Evolutionary conservation across 2,113 vertebrate species (phyloP).

Genomic region (Beaufortia kweichowensis): DNA sequence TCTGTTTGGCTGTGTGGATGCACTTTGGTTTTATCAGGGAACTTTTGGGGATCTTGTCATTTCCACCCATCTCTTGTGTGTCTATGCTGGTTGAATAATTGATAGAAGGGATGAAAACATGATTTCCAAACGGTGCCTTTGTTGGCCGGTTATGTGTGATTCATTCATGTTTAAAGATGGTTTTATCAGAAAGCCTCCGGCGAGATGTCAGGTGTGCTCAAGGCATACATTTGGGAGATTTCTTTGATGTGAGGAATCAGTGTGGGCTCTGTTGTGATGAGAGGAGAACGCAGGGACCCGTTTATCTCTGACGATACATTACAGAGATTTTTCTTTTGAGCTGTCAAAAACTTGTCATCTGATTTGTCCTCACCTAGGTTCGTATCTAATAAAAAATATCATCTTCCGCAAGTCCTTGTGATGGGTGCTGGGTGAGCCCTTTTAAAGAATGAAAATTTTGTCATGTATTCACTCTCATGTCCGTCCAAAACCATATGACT

Average conservation of each 20-base stretch:
- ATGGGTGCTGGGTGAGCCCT: background rate
- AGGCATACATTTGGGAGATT: conserved; percentile 53
- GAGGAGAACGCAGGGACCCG: conserved; percentile 19
- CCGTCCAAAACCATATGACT: background rate
- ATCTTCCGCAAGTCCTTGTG: background rate
- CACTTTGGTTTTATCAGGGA: background rate
- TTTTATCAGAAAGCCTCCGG: conserved; percentile 68
- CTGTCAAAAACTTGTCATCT: conserved; percentile 15
- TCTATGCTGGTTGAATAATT: conserved; percentile 70
- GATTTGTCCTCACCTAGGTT: conserved; percentile 19
- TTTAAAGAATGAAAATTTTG: background rate
- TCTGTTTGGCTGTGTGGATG: background rate
- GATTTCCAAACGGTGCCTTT: conserved; percentile 49
- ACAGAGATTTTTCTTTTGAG: conserved; percentile 25
- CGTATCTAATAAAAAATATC: conserved; percentile 20
- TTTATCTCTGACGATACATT: conserved; percentile 16
- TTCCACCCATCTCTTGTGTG: conserved; percentile 50
- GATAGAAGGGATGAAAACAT: conserved; percentile 56
- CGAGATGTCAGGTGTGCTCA: conserved; percentile 68
- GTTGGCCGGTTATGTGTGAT: conserved; percentile 47
- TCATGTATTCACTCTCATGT: background rate
- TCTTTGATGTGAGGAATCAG: conserved; percentile 50
- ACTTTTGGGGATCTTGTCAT: conserved; percentile 25
- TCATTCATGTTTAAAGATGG: conserved; percentile 76
- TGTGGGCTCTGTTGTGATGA: conserved; percentile 44